These are phyloP conservation scores for Sitta carolinensis DNA, from an alignment of 2,797 vertebrate species.

Conservation along the genomic window DNA sequence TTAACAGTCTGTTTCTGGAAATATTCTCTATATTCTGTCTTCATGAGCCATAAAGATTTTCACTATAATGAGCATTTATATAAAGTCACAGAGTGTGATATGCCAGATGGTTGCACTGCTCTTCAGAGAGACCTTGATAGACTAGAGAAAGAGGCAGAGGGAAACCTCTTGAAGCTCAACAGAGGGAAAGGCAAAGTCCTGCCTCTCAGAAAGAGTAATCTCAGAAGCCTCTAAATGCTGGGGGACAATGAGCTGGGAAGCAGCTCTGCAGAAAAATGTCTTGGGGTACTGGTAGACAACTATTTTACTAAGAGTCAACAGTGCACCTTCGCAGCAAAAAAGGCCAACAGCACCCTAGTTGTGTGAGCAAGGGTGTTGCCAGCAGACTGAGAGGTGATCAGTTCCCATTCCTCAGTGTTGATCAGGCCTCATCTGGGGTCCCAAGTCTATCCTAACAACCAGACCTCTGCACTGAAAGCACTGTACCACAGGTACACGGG, in stretches of 20 bases:
- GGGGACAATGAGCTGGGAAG: not conserved
- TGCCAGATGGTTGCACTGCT: not conserved
- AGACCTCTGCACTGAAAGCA: not conserved
- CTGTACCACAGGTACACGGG: not conserved
- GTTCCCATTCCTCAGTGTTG: fast-evolving
- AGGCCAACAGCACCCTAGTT: fast-evolving
- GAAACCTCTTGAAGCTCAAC: not conserved
- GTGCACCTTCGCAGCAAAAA: not conserved
- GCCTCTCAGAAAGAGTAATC: not conserved
- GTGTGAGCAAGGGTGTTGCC: not conserved
- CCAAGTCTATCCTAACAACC: not conserved
- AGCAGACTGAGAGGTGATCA: not conserved
- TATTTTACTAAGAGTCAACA: not conserved
- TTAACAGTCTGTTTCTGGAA: not conserved
- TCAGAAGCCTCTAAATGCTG: not conserved
- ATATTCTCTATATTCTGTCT: not conserved
- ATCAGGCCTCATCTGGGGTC: not conserved
- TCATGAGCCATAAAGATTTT: not conserved
- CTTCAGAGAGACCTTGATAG: not conserved
- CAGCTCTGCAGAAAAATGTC: not conserved
- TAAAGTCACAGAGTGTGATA: not conserved
- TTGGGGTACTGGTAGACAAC: not conserved
- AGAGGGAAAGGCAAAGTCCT: not conserved
- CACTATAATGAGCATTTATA: slow-evolving; percentile 8
- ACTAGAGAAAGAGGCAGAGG: not conserved